Conservation (phyloP, 2,113 vertebrate species). For the Poeciliopsis turrubarensis region DNA sequence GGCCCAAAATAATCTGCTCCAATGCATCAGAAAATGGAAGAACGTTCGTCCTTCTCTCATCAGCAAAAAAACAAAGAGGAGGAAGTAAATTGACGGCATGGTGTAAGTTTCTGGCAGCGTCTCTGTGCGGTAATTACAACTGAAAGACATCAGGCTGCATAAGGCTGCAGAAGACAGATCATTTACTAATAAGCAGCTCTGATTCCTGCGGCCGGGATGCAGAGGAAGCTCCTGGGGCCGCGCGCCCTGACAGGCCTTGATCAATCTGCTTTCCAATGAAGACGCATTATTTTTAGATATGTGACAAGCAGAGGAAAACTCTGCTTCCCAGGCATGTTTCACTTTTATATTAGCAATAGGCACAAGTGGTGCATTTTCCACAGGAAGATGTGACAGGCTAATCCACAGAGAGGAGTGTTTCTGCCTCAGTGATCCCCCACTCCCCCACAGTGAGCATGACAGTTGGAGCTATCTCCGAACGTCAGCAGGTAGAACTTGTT, state of each 20-base stretch:
- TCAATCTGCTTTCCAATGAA: conserved; percentile 43
- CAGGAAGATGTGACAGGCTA: conserved; percentile 60
- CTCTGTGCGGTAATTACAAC: background rate
- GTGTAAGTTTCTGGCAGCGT: background rate
- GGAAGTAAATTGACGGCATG: background rate
- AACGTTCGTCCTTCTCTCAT: conserved; percentile 5
- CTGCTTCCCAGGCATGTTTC: conserved; percentile 36
- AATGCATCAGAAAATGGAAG: conserved; percentile 32
- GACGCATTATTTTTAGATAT: conserved; percentile 50
- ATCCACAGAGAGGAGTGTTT: conserved; percentile 56
- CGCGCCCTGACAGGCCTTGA: conserved; percentile 45
- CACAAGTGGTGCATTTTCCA: conserved; percentile 45
- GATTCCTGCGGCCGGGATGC: conserved; percentile 8
- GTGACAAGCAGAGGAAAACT: conserved; percentile 39
- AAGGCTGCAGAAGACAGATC: conserved; percentile 17
- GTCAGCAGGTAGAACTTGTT: conserved; percentile 54
- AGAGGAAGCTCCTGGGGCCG: rapidly evolving
- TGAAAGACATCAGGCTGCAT: conserved; percentile 20
- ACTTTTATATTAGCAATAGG: conserved; percentile 52
- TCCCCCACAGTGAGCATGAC: conserved; percentile 36
- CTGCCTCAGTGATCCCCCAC: conserved; percentile 41
- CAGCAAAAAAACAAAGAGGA: background rate
- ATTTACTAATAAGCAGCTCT: conserved; percentile 21
- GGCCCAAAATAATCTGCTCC: conserved; percentile 49
- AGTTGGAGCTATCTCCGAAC: conserved; percentile 30